phyloP scores from a whole-genome alignment of 2,797 vertebrate genomes.

The Epinephelus malabaricus region DNA sequence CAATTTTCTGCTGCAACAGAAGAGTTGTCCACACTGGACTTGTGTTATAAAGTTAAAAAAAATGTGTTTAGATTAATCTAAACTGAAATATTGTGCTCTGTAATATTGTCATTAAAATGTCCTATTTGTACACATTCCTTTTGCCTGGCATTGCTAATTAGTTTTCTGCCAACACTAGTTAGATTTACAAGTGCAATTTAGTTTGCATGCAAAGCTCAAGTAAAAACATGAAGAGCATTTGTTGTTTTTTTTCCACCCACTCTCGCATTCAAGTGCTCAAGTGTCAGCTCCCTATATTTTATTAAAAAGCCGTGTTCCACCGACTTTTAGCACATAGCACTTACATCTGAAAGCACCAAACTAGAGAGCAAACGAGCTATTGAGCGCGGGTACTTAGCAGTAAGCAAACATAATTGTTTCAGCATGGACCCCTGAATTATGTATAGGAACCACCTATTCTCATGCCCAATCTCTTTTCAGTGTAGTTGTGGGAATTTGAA shows the following conservation, averaged over 20 bases:
- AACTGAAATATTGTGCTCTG: slow-evolving; percentile 65
- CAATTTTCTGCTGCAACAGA: slow-evolving; percentile 37
- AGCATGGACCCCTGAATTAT: slow-evolving; percentile 84
- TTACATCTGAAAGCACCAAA: slow-evolving; percentile 77
- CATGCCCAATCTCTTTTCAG: slow-evolving; percentile 80
- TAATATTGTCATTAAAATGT: slow-evolving; percentile 64
- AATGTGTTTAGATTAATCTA: slow-evolving; percentile 50
- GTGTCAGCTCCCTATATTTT: slow-evolving; percentile 77
- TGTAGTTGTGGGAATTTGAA: slow-evolving; percentile 83
- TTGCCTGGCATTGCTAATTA: slow-evolving; percentile 38
- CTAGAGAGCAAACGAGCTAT: slow-evolving; percentile 73
- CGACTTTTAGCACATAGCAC: slow-evolving; percentile 75
- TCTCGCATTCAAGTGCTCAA: slow-evolving; percentile 65
- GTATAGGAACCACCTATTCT: slow-evolving; percentile 82
- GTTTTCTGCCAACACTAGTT: slow-evolving; percentile 45
- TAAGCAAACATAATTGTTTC: slow-evolving; percentile 85
- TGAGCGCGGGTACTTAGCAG: slow-evolving; percentile 77
- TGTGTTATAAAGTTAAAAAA: slow-evolving; percentile 5
- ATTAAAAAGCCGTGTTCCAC: slow-evolving; percentile 75
- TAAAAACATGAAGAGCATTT: slow-evolving; percentile 71
- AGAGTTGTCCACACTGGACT: slow-evolving; percentile 58
- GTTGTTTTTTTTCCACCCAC: slow-evolving; percentile 61
- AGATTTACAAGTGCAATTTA: slow-evolving; percentile 67
- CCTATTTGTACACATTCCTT: slow-evolving; percentile 45
- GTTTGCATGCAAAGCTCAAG: slow-evolving; percentile 61